Evolutionary conservation across 2,888 invertebrate species (phyloP).

Genomic region (Criorhina ranunculi): DNA sequence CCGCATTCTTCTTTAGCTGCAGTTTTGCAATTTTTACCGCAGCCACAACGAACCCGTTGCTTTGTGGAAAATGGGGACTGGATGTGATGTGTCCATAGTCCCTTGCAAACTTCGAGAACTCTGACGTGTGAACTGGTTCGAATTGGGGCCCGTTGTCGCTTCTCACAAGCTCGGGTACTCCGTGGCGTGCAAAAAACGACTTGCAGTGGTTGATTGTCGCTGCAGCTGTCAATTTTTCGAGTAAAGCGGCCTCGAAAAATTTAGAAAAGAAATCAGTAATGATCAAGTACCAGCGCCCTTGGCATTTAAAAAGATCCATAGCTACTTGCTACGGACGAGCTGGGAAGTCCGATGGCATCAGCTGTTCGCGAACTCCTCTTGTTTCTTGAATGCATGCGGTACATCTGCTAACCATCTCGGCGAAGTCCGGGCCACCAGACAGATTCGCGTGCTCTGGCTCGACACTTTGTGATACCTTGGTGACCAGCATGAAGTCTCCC

Average conservation of each 20-base stretch:
- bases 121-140: slow-evolving; percentile 33
- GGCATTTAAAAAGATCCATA: slow-evolving; percentile 38
- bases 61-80: slow-evolving; percentile 23
- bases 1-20: slow-evolving; percentile 19
- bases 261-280: slow-evolving; percentile 32
- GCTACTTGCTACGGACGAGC: slow-evolving; percentile 27
- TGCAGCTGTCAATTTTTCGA: neutral
- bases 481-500: slow-evolving; percentile 38
- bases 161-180: slow-evolving; percentile 14
- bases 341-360: slow-evolving; percentile 31
- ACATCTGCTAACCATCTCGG: slow-evolving; percentile 26
- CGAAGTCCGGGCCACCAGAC: slow-evolving; percentile 38
- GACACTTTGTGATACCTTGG: slow-evolving; percentile 18
- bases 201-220: slow-evolving; percentile 9
- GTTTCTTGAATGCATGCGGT: slow-evolving; percentile 16
- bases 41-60: slow-evolving; percentile 11
- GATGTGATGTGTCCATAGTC: slow-evolving; percentile 38
- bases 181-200: slow-evolving; percentile 23
- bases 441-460: slow-evolving; percentile 28
- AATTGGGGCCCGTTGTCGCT: slow-evolving; percentile 21
- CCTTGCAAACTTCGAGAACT: slow-evolving; percentile 22
- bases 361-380: slow-evolving; percentile 14
- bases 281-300: slow-evolving; percentile 26
- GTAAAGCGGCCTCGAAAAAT: slow-evolving; percentile 17
- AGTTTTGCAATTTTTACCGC: slow-evolving; percentile 9